phyloP scores from a whole-genome alignment of 1,140 invertebrate genomes.

The Polypedilum vanderplanki region DNA sequence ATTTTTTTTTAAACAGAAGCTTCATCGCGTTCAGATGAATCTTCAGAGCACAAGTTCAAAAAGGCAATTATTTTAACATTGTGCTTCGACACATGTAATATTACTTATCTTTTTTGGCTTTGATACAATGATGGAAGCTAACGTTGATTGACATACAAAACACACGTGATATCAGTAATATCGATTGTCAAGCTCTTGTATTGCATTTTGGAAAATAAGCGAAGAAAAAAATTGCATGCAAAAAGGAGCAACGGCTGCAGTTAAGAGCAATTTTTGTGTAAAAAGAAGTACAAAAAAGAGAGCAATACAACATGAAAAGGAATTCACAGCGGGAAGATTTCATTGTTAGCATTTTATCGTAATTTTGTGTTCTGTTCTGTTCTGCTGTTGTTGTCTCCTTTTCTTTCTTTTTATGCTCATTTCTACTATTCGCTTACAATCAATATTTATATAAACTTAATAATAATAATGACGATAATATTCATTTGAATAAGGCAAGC shows the following conservation, averaged over 20 bases:
- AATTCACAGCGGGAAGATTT: slow-evolving; percentile 16
- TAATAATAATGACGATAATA: slow-evolving; percentile 4
- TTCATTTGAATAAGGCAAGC: neutral
- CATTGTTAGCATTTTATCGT: slow-evolving; percentile 22
- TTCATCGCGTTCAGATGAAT: neutral
- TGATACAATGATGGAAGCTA: neutral
- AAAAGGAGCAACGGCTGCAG: neutral
- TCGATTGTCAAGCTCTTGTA: neutral
- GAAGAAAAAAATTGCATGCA: neutral
- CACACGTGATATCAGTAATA: neutral
- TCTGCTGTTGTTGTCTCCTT: neutral
- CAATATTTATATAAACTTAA: neutral
- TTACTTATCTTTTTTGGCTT: neutral
- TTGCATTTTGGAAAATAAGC: neutral
- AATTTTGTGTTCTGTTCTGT: neutral
- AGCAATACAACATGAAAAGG: neutral
- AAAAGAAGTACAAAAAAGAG: neutral
- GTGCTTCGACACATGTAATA: neutral
- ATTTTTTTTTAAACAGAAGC: neutral
- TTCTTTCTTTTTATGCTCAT: neutral
- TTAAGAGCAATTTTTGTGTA: neutral
- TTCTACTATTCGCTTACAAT: neutral
- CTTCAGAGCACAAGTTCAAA: neutral
- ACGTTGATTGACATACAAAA: slow-evolving; percentile 3
- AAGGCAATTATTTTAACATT: neutral